These are phyloP conservation scores for Mycetomoellerius zeteki DNA, from an alignment of 1,140 invertebrate genomes.

Conservation along the genomic window DNA sequence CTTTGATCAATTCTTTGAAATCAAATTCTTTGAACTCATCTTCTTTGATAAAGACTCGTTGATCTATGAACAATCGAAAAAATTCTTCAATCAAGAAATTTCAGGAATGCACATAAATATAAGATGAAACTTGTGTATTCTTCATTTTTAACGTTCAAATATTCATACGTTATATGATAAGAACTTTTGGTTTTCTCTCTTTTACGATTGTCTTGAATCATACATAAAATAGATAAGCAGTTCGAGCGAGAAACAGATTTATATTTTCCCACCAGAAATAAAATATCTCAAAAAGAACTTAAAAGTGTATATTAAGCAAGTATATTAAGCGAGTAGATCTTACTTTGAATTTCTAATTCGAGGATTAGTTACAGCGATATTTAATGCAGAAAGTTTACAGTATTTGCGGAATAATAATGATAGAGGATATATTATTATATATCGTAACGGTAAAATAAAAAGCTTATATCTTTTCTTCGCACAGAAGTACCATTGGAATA, in stretches of 20 bases:
- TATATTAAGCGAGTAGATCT: too few species aligned
- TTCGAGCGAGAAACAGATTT: not conserved
- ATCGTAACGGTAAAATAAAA: not conserved
- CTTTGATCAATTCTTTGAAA: slow-evolving; percentile 5
- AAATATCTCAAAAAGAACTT: not conserved
- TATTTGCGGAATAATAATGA: not conserved
- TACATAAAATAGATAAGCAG: not conserved
- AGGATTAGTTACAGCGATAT: not conserved
- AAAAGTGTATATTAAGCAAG: not conserved
- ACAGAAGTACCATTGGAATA: not conserved
- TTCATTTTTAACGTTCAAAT: not conserved
- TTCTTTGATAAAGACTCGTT: not conserved
- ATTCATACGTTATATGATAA: not conserved
- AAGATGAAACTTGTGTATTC: not conserved
- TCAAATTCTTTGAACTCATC: not conserved
- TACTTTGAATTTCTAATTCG: slow-evolving; percentile 17
- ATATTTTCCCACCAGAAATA: not conserved
- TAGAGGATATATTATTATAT: not conserved
- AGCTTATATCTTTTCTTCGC: slow-evolving; percentile 15
- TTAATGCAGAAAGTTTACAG: not conserved
- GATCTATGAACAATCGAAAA: not conserved
- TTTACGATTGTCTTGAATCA: not conserved
- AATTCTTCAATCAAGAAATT: not conserved
- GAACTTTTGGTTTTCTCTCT: not conserved
- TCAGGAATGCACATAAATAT: not conserved